phyloP scores from a whole-genome alignment of 2,113 vertebrate species.

The Haplochromis vanheusdeni region DNA sequence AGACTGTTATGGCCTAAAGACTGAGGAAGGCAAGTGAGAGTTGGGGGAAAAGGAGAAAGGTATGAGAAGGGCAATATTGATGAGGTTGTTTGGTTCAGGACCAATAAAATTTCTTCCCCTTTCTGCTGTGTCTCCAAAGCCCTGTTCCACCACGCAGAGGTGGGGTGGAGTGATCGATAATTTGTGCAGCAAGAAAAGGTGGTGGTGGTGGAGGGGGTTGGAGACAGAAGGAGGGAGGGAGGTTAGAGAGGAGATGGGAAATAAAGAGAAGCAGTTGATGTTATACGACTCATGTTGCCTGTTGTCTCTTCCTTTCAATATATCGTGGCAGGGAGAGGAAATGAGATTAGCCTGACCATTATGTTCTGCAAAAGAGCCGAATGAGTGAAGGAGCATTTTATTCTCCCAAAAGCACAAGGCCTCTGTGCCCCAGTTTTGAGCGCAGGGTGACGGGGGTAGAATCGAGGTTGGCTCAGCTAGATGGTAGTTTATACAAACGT shows the following conservation, averaged over 20 bases:
- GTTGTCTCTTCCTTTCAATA: constrained; percentile 12
- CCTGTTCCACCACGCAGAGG: neutral
- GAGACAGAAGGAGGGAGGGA: neutral
- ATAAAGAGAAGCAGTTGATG: constrained; percentile 13
- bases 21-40: constrained; percentile 5
- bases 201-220: neutral
- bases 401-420: constrained; percentile 18
- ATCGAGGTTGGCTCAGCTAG: constrained; percentile 1
- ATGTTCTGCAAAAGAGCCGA: neutral
- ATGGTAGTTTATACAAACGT: neutral
- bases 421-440: constrained; percentile 31
- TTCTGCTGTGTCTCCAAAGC: constrained; percentile 18
- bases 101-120: constrained; percentile 39
- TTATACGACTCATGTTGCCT: neutral
- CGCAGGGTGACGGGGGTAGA: neutral
- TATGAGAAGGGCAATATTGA: constrained; percentile 45
- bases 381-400: neutral
- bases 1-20: constrained; percentile 50
- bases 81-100: constrained; percentile 54
- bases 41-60: neutral
- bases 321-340: neutral
- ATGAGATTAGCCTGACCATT: constrained; percentile 12
- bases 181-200: constrained; percentile 14
- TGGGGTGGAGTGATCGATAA: constrained; percentile 28
- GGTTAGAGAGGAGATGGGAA: neutral